Evolutionary conservation across 1,140 invertebrate species (phyloP).

Genomic region (Akabosia matsudoensis): DNA sequence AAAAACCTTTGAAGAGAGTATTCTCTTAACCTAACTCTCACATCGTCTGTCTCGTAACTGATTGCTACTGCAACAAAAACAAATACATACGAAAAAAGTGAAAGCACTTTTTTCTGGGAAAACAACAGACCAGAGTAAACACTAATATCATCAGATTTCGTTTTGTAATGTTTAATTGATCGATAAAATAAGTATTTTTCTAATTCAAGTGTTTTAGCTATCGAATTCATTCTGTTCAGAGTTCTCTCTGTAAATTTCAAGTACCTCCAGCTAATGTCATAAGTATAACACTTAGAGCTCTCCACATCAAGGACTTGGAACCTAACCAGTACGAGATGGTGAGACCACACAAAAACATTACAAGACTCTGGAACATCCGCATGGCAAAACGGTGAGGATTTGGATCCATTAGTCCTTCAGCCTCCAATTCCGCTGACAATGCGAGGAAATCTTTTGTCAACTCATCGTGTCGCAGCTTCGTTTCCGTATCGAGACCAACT

Average conservation of each 20-base stretch:
- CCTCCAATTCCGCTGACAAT: neutral
- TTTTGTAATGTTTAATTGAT: neutral
- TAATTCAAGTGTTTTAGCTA: neutral
- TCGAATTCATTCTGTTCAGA: neutral
- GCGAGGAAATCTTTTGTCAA: slow-evolving; percentile 10
- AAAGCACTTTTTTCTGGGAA: neutral
- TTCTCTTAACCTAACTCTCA: too few relatives aligned
- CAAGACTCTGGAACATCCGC: neutral
- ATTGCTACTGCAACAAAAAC: too few relatives aligned
- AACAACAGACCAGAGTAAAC: neutral
- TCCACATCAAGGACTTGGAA: neutral
- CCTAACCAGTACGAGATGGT: neutral
- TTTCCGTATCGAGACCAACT: neutral
- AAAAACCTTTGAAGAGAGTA: too few relatives aligned
- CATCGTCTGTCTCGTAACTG: too few relatives aligned
- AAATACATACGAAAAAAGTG: too few relatives aligned
- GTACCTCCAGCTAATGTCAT: slow-evolving; percentile 15
- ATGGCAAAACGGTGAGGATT: neutral
- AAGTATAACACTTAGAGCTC: neutral
- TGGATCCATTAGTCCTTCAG: slow-evolving; percentile 17
- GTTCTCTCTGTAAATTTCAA: neutral
- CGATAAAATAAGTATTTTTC: neutral
- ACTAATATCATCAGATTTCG: neutral
- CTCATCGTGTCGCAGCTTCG: neutral
- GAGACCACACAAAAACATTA: neutral